Conservation (phyloP, 2,888 invertebrate genomes). For the Vesta saturnalis region DNA sequence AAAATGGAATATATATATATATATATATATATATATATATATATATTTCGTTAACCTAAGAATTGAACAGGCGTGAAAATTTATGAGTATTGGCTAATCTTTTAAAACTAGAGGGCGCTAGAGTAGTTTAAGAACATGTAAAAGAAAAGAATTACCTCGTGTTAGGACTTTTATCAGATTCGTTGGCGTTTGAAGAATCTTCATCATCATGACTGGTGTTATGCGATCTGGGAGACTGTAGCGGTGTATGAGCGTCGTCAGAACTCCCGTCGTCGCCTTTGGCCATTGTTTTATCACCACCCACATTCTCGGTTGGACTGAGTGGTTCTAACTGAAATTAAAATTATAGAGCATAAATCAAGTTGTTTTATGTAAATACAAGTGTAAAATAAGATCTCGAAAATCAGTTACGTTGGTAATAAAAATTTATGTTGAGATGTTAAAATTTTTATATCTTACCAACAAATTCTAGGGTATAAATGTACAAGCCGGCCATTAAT, state of each 20-base stretch:
- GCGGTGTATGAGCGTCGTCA: slow-evolving; percentile 59
- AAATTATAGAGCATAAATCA: slow-evolving; percentile 27
- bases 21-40: no score
- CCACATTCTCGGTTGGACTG: slow-evolving; percentile 41
- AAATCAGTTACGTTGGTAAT: no score
- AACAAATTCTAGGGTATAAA: no score
- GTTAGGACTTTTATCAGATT: slow-evolving; percentile 76
- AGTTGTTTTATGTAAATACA: no score
- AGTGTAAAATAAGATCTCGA: no score
- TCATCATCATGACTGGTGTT: slow-evolving; percentile 70
- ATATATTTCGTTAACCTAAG: background rate
- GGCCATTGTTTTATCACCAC: slow-evolving; percentile 42
- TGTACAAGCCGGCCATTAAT: background rate
- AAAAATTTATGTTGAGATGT: background rate
- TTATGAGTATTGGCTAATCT: background rate
- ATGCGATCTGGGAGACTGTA: slow-evolving; percentile 68
- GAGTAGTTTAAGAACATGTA: background rate
- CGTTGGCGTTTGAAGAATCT: slow-evolving; percentile 74
- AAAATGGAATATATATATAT: no score
- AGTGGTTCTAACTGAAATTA: slow-evolving; percentile 55
- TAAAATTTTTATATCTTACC: background rate
- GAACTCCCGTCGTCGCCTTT: slow-evolving; percentile 56
- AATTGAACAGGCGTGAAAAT: background rate
- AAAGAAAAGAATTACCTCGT: slow-evolving; percentile 71
- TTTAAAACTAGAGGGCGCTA: background rate